Evolutionary conservation across 2,113 vertebrate species (phyloP), one percentile per base, ranked within the genome.

Genomic region (Daboia siamensis): DNA sequence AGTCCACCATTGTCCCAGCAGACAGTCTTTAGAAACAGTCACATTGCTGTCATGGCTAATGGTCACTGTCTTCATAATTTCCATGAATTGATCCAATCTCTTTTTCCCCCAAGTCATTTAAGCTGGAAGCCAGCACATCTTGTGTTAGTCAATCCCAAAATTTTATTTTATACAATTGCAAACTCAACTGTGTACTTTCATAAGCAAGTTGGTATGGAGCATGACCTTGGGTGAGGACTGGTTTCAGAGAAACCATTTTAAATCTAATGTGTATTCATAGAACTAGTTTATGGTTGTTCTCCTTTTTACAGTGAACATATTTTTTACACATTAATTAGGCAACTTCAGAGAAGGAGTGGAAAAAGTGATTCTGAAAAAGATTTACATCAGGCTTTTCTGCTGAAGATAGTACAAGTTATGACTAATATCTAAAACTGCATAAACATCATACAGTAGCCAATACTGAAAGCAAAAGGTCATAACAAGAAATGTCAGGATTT

Each of bases 401-500:
- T 90, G 56, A 86, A 92, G 46, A 20, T 56, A 80, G 48, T 33
- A 84, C 15, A 6, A 59, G 7, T 86, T 44, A 64, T 90, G 80
- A 64, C 17, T 84, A 91, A 64, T 86, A 33, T 86, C 46, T 52
- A 61, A 54, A 57, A 90, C 44, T 44, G 29, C n/a, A 64, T 29
- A 33, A 56, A 86, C 5, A 26, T 20, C 29, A 44, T 86, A 64
- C 2, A 86, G 57, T 61, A 54, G 85, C 56, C 80, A 64, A 85
- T 33, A 86, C 23, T 88, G 46, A 55, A 92, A 92, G 33, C 52
- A 52, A 93, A 57, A 85, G 57, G 54, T 80, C 54, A 92, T 90
- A 92, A 92, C 89, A 86, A 92, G 74, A 90, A 61, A 93, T 44
- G 80, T 44, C 56, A 93, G 39, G 85, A 23, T 86, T 54, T n/a